These are phyloP conservation scores for Fabriciana adippe DNA, from an alignment of 2,888 invertebrate species.

Conservation along the genomic window DNA sequence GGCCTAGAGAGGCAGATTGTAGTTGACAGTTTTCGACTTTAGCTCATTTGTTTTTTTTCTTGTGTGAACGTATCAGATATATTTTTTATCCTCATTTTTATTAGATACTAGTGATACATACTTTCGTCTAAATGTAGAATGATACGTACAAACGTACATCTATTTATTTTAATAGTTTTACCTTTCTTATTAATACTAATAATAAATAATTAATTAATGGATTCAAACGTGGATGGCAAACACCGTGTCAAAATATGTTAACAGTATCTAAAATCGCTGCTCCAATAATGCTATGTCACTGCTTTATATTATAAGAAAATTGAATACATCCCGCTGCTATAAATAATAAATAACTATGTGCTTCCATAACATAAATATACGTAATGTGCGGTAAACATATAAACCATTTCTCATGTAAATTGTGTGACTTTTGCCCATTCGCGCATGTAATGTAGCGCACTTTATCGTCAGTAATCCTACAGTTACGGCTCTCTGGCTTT, in stretches of 20 bases:
- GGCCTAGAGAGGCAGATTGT: constrained; percentile 38
- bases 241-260: too few relatives aligned
- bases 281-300: background rate
- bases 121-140: constrained; percentile 2
- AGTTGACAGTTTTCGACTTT: constrained; percentile 41
- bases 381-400: constrained; percentile 57
- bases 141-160: background rate
- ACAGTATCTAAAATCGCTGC: too few relatives aligned
- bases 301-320: constrained; percentile 6
- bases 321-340: constrained; percentile 27
- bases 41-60: constrained; percentile 36
- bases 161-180: too few relatives aligned
- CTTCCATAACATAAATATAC: constrained; percentile 45
- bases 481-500: constrained; percentile 48
- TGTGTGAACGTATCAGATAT: constrained; percentile 14
- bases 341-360: constrained; percentile 48
- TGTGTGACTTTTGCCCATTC: constrained; percentile 62
- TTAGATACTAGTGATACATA: constrained; percentile 3
- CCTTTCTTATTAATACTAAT: too few relatives aligned
- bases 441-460: constrained; percentile 63
- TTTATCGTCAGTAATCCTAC: constrained; percentile 65
- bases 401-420: constrained; percentile 68
- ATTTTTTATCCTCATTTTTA: constrained; percentile 11
- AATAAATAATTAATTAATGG: too few relatives aligned
- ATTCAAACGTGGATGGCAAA: too few relatives aligned